Percentiles rank a stretch among this genome's conserved stretches.
phyloP scores from a whole-genome alignment of 2,797 vertebrate genomes.

The Coendou prehensilis region DNA sequence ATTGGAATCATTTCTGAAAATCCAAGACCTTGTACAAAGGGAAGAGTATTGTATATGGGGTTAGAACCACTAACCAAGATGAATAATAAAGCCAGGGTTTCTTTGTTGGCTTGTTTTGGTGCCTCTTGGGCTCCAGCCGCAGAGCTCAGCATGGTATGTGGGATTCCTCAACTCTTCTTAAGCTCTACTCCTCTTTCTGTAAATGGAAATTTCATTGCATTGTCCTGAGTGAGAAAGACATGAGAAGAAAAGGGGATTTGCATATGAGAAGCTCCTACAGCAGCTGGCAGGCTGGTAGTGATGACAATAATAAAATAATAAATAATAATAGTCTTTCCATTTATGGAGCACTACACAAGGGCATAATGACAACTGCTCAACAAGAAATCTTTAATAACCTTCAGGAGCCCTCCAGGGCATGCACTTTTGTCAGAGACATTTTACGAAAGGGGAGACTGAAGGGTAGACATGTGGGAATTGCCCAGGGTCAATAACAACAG shows the following conservation, averaged over 20 bases:
- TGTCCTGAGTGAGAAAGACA: neutral
- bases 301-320: neutral
- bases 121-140: no score
- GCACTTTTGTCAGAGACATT: neutral
- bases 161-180: neutral
- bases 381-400: neutral
- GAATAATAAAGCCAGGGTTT: neutral
- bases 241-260: neutral
- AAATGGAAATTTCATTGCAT: neutral
- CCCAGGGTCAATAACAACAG: neutral
- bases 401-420: no score
- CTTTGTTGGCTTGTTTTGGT: neutral
- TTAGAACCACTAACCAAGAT: neutral
- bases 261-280: neutral
- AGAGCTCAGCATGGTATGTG: neutral
- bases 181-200: neutral
- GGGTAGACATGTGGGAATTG: neutral
- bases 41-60: neutral
- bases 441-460: neutral
- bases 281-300: neutral
- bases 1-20: slow-evolving; percentile 21
- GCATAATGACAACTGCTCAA: neutral
- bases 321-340: neutral
- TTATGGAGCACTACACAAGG: neutral
- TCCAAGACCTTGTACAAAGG: neutral